A percentile compares a stretch with the other conserved stretches of the same genome.
These are phyloP conservation scores for Trichoplax adhaerens DNA, from an alignment of 37 sponge, comb jelly and placozoan species.

Conservation along the genomic window DNA sequence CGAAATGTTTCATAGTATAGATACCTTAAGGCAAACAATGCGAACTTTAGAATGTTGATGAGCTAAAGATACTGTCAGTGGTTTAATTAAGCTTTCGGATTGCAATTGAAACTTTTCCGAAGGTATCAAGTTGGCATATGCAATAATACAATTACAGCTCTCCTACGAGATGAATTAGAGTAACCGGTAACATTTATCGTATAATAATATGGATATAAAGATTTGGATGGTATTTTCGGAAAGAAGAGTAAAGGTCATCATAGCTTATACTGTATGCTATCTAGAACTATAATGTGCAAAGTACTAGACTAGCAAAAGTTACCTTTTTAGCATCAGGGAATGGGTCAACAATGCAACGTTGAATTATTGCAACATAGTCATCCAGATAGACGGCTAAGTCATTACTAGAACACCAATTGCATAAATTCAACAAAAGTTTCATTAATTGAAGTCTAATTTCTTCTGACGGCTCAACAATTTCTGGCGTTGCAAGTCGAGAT, in stretches of 20 bases:
- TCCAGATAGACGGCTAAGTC: conserved; percentile 40
- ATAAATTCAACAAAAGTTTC: conserved; percentile 17
- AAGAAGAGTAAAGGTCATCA: background rate
- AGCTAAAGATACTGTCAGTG: conserved; percentile 51
- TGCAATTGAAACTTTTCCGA: conserved; percentile 47
- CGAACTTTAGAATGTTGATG: conserved; percentile 94
- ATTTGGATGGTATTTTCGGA: too few relatives aligned
- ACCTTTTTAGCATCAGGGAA: conserved; percentile 95
- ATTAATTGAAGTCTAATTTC: conserved; percentile 48
- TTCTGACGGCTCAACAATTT: conserved; percentile 82
- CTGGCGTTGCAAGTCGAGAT: too few relatives aligned
- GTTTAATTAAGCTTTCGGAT: conserved; percentile 56
- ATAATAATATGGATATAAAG: too few relatives aligned
- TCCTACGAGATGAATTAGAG: conserved; percentile 4
- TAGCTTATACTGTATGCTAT: background rate
- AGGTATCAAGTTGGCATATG: conserved; percentile 7
- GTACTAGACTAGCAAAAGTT: background rate
- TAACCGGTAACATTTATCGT: too few relatives aligned
- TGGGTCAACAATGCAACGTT: conserved; percentile 60
- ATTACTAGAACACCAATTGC: background rate
- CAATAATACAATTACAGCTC: conserved; percentile 25
- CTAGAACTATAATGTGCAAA: background rate
- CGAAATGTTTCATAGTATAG: background rate
- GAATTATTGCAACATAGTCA: conserved; percentile 47
- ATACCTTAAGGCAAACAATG: conserved; percentile 55